These are phyloP conservation scores for Zosterops borbonicus DNA, from an alignment of 2,113 vertebrate species.

Conservation along the genomic window DNA sequence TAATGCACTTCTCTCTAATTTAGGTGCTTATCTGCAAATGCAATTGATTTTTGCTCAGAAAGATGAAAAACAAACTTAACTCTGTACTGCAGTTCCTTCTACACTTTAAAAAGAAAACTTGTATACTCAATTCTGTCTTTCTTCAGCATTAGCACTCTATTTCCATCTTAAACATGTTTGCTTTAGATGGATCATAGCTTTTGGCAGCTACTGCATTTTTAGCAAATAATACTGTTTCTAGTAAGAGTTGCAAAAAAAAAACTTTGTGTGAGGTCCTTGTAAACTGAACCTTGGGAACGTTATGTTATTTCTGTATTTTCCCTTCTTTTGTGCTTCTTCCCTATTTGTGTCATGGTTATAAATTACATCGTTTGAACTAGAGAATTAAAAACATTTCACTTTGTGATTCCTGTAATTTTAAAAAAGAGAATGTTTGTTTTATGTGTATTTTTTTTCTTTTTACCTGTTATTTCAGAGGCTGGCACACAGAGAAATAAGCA, in stretches of 20 bases:
- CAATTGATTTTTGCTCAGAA: conserved; percentile 44
- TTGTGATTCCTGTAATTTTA: conserved; percentile 69
- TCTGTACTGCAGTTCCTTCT: conserved; percentile 42
- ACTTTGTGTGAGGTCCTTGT: conserved; percentile 99
- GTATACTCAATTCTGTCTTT: conserved; percentile 69
- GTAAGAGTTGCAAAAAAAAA: conserved; percentile 86
- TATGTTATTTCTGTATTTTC: conserved; percentile 75
- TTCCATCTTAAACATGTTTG: conserved; percentile 83
- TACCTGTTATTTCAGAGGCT: conserved; percentile 84
- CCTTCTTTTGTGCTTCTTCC: conserved; percentile 74
- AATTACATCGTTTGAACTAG: conserved; percentile 77
- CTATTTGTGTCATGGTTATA: conserved; percentile 80
- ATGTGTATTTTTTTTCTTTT: conserved; percentile 53
- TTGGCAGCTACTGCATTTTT: conserved; percentile 92
- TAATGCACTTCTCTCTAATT: conserved; percentile 50
- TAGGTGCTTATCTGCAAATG: conserved; percentile 50
- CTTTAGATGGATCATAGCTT: conserved; percentile 93
- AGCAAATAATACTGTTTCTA: conserved; percentile 99
- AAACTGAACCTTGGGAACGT: conserved; percentile 85
- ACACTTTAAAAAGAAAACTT: conserved; percentile 67
- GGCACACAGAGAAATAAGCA: conserved; percentile 74
- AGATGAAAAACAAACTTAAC: conserved; percentile 41
- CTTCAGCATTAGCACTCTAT: conserved; percentile 76
- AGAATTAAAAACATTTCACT: conserved; percentile 75
- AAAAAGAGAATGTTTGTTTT: conserved; percentile 17